Conservation (phyloP, 1,140 invertebrate species). For the Scaptodrosophila lebanonensis region DNA sequence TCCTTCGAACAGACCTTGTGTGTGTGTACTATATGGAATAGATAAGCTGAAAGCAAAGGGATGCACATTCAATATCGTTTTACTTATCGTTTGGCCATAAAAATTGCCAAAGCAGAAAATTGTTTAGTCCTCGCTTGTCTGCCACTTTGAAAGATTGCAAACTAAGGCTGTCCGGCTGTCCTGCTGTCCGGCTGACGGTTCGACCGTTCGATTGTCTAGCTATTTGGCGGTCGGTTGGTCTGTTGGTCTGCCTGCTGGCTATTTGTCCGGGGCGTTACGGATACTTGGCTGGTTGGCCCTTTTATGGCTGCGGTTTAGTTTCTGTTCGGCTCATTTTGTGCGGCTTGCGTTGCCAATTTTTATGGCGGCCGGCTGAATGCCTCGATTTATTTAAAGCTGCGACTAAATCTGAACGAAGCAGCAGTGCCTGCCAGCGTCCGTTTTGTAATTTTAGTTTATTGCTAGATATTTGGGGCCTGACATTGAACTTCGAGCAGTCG, state of each 20-base stretch:
- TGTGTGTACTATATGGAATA: too few relatives aligned
- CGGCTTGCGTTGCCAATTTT: slow-evolving; percentile 57
- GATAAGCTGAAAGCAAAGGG: slow-evolving; percentile 7
- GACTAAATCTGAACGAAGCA: slow-evolving; percentile 55
- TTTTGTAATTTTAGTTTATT: slow-evolving; percentile 60
- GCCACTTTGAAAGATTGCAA: slow-evolving; percentile 69
- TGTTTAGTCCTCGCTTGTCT: slow-evolving; percentile 72
- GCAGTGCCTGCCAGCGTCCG: too few relatives aligned
- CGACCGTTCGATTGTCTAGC: too few relatives aligned
- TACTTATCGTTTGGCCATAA: slow-evolving; percentile 74
- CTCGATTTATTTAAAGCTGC: slow-evolving; percentile 73
- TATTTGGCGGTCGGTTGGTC: slow-evolving; percentile 24
- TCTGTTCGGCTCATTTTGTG: slow-evolving; percentile 12
- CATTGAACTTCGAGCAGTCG: slow-evolving; percentile 56
- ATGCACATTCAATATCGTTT: slow-evolving; percentile 69
- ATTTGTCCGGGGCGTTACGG: slow-evolving; percentile 39
- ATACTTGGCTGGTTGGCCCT: slow-evolving; percentile 9
- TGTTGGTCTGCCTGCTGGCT: slow-evolving; percentile 12
- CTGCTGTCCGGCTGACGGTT: too few relatives aligned
- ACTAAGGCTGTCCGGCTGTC: background rate
- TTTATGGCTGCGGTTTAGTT: slow-evolving; percentile 10
- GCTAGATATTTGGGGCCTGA: slow-evolving; percentile 36
- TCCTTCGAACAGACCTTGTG: too few relatives aligned
- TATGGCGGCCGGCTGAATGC: slow-evolving; percentile 55
- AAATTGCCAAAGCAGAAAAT: slow-evolving; percentile 73